Evolutionary conservation across 2,888 invertebrate genomes (phyloP), one percentile per base, ranked within the genome.

Genomic region (Pristionchus mayeri): DNA sequence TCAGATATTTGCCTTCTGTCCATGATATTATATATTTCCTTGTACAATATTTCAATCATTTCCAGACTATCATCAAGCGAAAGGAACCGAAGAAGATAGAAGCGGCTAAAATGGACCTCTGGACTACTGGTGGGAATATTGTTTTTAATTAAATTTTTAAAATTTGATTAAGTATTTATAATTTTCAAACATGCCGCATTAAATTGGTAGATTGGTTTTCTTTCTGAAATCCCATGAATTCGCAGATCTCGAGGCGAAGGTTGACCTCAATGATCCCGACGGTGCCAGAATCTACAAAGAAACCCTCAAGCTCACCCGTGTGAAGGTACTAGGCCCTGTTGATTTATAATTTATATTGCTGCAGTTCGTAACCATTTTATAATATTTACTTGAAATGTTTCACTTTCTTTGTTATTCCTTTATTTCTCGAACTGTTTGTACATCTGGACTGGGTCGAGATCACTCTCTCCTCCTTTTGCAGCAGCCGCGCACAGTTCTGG

Each of bases 301-400:
- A 60, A 81, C 81, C 44, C 40, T 81, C 60, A 81, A 81, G 60
- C 81, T 81, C 81, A 81, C 57, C 11, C 57, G 81, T 13, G 81
- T 44, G 27, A 60, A 60, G 37, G 81, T 81, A 57, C 21, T 9
- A 9, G 6, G 6, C 6, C 44, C 13, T 9, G 13, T 44, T 44
- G 13, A 44, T 44, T 44, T 44, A 44, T 44, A 44, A 44, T 9
- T 9, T 9, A 44, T 9, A 44, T 44, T 9, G 44, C 13, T 3
- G 3, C 11, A 50, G 50, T 4, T 50, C 11, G 21, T 21, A 24
- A 57, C n/a, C n/a, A n/a, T n/a, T n/a, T n/a, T n/a, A n/a, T n/a
- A n/a, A n/a, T n/a, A n/a, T n/a, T n/a, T n/a, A n/a, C n/a, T n/a
- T n/a, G n/a, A n/a, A n/a, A n/a, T n/a, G n/a, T n/a, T n/a, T n/a